Percentiles rank a stretch among this genome's conserved stretches.
These are phyloP conservation scores for Jaculus jaculus DNA, from an alignment of 2,113 vertebrate genomes.

Conservation along the genomic window DNA sequence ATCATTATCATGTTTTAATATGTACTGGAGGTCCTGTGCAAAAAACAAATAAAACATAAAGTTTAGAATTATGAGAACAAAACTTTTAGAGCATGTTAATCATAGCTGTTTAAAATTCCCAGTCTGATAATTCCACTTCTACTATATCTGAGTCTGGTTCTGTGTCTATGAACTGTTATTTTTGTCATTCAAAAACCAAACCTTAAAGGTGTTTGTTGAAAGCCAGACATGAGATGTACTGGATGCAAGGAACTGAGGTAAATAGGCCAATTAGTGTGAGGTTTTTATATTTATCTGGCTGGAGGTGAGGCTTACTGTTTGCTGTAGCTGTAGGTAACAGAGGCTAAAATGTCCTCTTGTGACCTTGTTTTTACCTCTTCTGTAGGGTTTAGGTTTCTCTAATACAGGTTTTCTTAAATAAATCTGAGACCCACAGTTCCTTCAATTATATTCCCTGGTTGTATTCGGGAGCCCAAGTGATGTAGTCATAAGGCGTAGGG, in stretches of 20 bases:
- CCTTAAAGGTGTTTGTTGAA: conserved; percentile 30
- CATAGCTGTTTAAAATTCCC: background rate
- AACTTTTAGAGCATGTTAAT: background rate
- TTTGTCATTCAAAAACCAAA: background rate
- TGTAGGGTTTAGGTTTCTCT: background rate
- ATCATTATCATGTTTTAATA: background rate
- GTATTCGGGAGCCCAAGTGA: background rate
- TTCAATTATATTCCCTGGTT: background rate
- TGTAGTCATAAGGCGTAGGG: background rate
- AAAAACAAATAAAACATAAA: background rate
- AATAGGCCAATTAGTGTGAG: background rate
- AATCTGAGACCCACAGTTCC: background rate
- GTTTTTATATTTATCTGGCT: background rate
- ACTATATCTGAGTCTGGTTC: background rate
- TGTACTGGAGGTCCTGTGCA: background rate
- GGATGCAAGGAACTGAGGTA: background rate
- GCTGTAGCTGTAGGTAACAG: background rate
- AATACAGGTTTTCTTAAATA: conserved; percentile 5
- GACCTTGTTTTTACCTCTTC: background rate
- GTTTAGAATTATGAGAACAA: background rate
- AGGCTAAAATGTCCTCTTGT: background rate
- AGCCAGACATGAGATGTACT: background rate
- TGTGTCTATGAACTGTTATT: background rate
- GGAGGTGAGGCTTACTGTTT: background rate
- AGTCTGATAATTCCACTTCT: background rate